Evolutionary conservation across 2,113 vertebrate species (phyloP), one percentile per base, ranked within the genome.

Genomic region (Daubentonia madagascariensis): DNA sequence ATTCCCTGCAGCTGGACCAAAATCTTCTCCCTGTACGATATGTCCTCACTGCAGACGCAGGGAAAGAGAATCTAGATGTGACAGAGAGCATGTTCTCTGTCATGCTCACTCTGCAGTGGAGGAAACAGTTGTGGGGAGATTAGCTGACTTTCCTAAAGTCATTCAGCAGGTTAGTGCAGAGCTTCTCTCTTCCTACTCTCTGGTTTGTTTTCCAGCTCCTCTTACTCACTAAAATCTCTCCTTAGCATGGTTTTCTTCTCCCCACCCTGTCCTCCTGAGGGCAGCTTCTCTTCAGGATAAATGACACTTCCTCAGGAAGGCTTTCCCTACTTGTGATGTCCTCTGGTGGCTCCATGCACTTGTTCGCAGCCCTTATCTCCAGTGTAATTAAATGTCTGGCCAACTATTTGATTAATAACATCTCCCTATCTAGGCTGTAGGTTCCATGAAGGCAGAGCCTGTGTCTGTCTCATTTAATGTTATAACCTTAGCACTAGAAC

Each of bases 331-430:
- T 32, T 84, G 22, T 52, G 59, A 14, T 1, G 2, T 22, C 17
- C 48, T 54, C 30, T 63, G 35, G 20, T 30, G 52, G 37, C 1
- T 67, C 65, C 67, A 20, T 61, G 40, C 50, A 30, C 43, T 50
- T 68, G 28, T 63, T 22, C 45, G 6, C 28, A 35, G 35, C n/a
- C 32, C 20, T 57, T 95, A 43, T 40, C 37, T 40, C 13, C 73
- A 25, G 5, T 35, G 30, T 59, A 72, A 84, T 96, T 85, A 96
- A 76, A 65, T 75, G 43, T 17, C 25, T n/a, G 50, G 50, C 67
- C 50, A 37, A 5, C 0, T 88, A 23, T 84, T 91, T 57, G n/a
- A 67, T 43, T 57, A 37, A 67, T 43, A 43, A 28, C 6, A 12
- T 73, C 75, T 59, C 17, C 32, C 17, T 3, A 7, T 84, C 30